Conservation (phyloP, 2,888 invertebrate species). For the Metacarcinus magister region DNA sequence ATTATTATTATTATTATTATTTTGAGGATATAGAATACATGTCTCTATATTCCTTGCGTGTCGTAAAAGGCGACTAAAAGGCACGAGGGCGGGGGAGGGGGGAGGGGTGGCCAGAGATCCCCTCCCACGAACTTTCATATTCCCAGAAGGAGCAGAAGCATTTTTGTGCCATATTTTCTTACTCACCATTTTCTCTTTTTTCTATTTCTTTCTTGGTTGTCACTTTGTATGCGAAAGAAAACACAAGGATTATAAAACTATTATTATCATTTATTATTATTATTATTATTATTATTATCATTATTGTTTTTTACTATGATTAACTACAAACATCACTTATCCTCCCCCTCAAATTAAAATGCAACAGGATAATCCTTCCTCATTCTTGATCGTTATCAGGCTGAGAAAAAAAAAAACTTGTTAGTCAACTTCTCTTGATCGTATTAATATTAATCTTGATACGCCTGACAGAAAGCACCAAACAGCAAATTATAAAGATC, state of each 20-base stretch:
- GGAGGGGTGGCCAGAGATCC: not conserved
- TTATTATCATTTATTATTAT: not conserved
- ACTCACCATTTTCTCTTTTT: not conserved
- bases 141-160: not conserved
- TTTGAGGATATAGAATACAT: not conserved
- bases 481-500: conserved; percentile 26
- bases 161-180: not conserved
- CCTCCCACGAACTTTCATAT: not conserved
- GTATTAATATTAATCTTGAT: conserved; percentile 38
- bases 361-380: not conserved
- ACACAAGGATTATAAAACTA: not conserved
- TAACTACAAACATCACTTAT: not conserved
- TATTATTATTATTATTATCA: conserved; percentile 28
- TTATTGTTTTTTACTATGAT: not conserved
- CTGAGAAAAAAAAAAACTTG: not conserved
- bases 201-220: not conserved
- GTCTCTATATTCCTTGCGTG: not conserved
- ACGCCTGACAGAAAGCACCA: conserved; percentile 18
- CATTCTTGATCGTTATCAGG: not conserved
- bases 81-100: not conserved
- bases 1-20: conserved; percentile 15
- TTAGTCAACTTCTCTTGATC: not conserved
- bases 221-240: not conserved
- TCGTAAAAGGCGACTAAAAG: not conserved
- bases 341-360: conserved; percentile 5